Percentiles rank a stretch among this genome's conserved stretches.
phyloP scores from a whole-genome alignment of 2,113 vertebrate genomes.

The Rhea americana region DNA sequence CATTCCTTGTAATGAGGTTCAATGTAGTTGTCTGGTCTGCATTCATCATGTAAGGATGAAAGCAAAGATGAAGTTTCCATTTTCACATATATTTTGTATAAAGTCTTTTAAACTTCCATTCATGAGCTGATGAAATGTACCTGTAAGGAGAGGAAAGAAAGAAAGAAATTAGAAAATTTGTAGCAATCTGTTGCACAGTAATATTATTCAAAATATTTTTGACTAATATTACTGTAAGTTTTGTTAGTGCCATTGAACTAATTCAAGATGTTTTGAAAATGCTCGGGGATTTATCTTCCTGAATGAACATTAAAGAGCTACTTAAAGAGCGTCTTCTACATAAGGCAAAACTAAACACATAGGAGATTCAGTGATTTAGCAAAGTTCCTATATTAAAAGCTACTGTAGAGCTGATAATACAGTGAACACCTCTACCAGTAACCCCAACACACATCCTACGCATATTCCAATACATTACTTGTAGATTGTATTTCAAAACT shows the following conservation, averaged over 20 bases:
- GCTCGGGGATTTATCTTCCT: not conserved
- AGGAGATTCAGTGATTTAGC: not conserved
- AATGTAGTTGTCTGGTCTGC: slow-evolving; percentile 85
- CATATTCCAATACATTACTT: not conserved
- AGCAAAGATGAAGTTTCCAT: slow-evolving; percentile 90
- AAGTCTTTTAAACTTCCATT: slow-evolving; percentile 68
- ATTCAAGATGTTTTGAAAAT: not conserved
- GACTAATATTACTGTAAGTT: not conserved
- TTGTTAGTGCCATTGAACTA: not conserved
- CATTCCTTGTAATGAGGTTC: slow-evolving; percentile 94
- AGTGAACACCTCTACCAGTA: not conserved
- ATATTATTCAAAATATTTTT: not conserved
- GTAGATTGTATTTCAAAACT: not conserved
- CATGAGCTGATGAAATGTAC: slow-evolving; percentile 26
- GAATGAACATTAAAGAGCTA: not conserved
- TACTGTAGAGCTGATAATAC: not conserved
- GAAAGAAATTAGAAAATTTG: not conserved
- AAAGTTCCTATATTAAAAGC: not conserved
- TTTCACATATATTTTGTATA: slow-evolving; percentile 10
- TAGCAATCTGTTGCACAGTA: not conserved
- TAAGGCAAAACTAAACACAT: not conserved
- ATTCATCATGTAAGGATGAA: slow-evolving; percentile 89
- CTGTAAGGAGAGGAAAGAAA: slow-evolving; percentile 27
- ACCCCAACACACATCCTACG: not conserved
- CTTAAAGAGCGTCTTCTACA: not conserved